Percentiles rank a stretch among this genome's conserved stretches.
Evolutionary conservation across 1,140 invertebrate genomes (phyloP).

Genomic region (Solenopsis fugax): DNA sequence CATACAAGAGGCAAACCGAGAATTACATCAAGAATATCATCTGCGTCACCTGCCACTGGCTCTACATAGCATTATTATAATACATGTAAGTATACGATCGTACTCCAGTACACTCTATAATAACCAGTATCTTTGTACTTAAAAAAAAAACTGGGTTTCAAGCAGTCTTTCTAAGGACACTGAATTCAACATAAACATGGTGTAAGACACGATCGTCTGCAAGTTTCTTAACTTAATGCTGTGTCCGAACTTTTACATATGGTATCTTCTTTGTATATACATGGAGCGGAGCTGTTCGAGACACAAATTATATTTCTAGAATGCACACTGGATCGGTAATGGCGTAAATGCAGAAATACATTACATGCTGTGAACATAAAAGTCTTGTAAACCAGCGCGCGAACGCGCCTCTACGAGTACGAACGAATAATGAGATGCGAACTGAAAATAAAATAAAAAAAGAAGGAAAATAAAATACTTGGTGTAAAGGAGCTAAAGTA

Average conservation of each 20-base stretch:
- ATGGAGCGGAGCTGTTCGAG: slow-evolving; percentile 83
- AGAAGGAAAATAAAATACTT: slow-evolving; percentile 36
- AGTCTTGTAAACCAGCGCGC: slow-evolving; percentile 57
- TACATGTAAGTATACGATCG: slow-evolving; percentile 1
- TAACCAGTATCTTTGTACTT: slow-evolving; percentile 48
- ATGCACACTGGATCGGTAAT: slow-evolving; percentile 50
- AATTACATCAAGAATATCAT: neutral
- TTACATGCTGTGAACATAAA: slow-evolving; percentile 62
- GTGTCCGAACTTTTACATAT: slow-evolving; percentile 76
- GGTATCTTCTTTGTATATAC: slow-evolving; percentile 79
- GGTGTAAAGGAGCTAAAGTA: slow-evolving; percentile 45
- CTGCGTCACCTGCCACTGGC: neutral
- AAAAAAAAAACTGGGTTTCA: slow-evolving; percentile 36
- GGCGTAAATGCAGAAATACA: slow-evolving; percentile 56
- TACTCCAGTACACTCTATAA: neutral
- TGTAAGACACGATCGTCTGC: slow-evolving; percentile 9
- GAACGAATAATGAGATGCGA: slow-evolving; percentile 25
- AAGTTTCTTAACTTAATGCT: slow-evolving; percentile 65
- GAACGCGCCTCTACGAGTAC: neutral
- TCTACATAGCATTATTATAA: slow-evolving; percentile 1
- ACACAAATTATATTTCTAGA: slow-evolving; percentile 73
- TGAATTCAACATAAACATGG: slow-evolving; percentile 55
- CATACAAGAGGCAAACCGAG: neutral
- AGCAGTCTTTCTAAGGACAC: slow-evolving; percentile 60
- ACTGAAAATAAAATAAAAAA: slow-evolving; percentile 22